Evolutionary conservation across 1,140 invertebrate species (phyloP).

Genomic region (Dysdera silvatica): DNA sequence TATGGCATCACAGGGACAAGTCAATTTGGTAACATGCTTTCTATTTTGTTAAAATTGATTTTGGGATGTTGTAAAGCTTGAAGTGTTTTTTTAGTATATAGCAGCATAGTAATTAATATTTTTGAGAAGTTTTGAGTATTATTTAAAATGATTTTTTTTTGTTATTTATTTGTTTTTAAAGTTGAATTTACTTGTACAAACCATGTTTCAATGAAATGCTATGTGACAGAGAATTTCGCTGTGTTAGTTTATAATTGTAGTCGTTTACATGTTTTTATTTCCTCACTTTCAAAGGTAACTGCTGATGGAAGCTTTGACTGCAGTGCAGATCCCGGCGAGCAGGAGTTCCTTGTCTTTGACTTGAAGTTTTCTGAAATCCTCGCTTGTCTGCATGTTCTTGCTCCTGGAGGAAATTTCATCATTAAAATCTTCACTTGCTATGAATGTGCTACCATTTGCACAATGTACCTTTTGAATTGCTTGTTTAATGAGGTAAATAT

Average conservation of each 20-base stretch:
- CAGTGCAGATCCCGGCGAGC: conserved; percentile 67
- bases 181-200: background rate
- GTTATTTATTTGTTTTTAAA: background rate
- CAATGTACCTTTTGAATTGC: conserved; percentile 71
- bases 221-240: background rate
- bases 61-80: too few species aligned
- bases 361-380: conserved; percentile 76
- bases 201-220: background rate
- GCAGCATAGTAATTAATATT: too few species aligned
- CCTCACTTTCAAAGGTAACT: conserved; percentile 53
- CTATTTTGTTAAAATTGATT: background rate
- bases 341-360: conserved; percentile 66
- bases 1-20: conserved; percentile 37
- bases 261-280: background rate
- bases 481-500: conserved; percentile 57
- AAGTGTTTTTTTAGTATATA: too few species aligned
- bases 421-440: conserved; percentile 92
- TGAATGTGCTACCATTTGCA: conserved; percentile 65
- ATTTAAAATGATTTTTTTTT: background rate
- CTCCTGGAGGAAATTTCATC: conserved; percentile 65
- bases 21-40: conserved; percentile 37
- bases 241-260: background rate
- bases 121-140: background rate
- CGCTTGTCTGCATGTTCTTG: conserved; percentile 61
- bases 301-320: conserved; percentile 92